A percentile compares a stretch with the other conserved stretches of the same genome.
These are phyloP conservation scores for Chalcosyrphus nemorum DNA, from an alignment of 2,888 invertebrate species.

Conservation along the genomic window DNA sequence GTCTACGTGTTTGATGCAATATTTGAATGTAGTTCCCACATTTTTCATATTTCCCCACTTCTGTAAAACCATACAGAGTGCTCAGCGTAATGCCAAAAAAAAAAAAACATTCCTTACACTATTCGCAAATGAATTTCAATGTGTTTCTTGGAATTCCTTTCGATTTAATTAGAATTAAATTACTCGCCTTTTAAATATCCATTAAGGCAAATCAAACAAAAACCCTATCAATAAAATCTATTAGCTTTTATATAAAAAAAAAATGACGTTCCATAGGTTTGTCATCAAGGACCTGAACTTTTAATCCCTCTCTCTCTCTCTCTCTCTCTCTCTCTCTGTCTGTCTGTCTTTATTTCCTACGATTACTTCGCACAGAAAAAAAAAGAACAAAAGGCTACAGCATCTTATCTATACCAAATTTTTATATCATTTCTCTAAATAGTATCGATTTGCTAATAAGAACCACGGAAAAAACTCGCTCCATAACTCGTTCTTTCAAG, in stretches of 20 bases:
- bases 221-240: background rate
- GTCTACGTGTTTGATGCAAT: too few species aligned
- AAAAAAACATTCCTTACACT: too few species aligned
- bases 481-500: conserved; percentile 22
- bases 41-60: too few species aligned
- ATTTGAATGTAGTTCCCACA: too few species aligned
- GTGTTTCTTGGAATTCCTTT: background rate
- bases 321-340: background rate
- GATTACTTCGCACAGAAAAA: too few species aligned
- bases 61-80: too few species aligned
- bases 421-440: conserved; percentile 43
- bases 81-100: too few species aligned
- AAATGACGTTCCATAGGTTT: conserved; percentile 27
- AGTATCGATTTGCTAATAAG: conserved; percentile 35
- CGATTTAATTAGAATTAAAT: conserved; percentile 21
- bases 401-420: background rate
- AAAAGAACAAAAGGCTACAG: background rate
- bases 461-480: conserved; percentile 22
- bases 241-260: background rate
- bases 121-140: background rate
- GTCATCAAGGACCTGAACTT: conserved; percentile 13
- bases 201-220: conserved; percentile 37
- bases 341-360: too few species aligned
- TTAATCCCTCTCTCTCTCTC: background rate
- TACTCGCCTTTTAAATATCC: conserved; percentile 24